Percentiles rank a stretch among this genome's conserved stretches.
Evolutionary conservation across 2,888 invertebrate species (phyloP).

Genomic region (Plusia festucae): DNA sequence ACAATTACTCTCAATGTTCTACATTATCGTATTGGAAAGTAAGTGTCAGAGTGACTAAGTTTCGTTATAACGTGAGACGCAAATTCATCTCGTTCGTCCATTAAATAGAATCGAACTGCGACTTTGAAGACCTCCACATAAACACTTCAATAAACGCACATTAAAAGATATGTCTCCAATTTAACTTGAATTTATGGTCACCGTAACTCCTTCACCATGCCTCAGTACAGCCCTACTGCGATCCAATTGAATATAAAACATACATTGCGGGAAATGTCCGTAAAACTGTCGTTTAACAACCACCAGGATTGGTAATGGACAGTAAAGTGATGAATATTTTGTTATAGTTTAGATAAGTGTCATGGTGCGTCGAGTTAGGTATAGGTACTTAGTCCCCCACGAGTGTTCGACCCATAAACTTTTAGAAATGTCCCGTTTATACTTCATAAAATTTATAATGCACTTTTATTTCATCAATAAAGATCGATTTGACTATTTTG

Average conservation of each 20-base stretch:
- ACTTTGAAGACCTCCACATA: constrained; percentile 75
- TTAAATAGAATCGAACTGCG: constrained; percentile 68
- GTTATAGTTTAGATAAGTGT: constrained; percentile 27
- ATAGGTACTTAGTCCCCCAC: constrained; percentile 75
- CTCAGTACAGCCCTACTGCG: constrained; percentile 34
- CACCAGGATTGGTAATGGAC: constrained; percentile 17
- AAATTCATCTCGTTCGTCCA: constrained; percentile 68
- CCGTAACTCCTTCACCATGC: constrained; percentile 74
- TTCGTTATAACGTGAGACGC: constrained; percentile 58
- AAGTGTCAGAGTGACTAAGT: constrained; percentile 32
- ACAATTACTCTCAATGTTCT: constrained; percentile 39
- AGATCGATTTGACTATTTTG: constrained; percentile 85
- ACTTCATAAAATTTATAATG: constrained; percentile 88
- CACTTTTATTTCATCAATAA: constrained; percentile 86
- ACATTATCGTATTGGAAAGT: constrained; percentile 45
- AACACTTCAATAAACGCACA: constrained; percentile 86
- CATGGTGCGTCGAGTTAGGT: constrained; percentile 62
- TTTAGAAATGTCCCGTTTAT: constrained; percentile 83
- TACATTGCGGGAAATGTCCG: constrained; percentile 35
- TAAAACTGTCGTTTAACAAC: neutral
- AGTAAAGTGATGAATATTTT: constrained; percentile 6
- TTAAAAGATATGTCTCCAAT: constrained; percentile 87
- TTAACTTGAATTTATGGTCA: constrained; percentile 85
- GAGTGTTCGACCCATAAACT: constrained; percentile 82
- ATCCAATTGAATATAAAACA: constrained; percentile 8